Evolutionary conservation across 2,797 vertebrate species (phyloP).

Genomic region (Selene dorsalis): DNA sequence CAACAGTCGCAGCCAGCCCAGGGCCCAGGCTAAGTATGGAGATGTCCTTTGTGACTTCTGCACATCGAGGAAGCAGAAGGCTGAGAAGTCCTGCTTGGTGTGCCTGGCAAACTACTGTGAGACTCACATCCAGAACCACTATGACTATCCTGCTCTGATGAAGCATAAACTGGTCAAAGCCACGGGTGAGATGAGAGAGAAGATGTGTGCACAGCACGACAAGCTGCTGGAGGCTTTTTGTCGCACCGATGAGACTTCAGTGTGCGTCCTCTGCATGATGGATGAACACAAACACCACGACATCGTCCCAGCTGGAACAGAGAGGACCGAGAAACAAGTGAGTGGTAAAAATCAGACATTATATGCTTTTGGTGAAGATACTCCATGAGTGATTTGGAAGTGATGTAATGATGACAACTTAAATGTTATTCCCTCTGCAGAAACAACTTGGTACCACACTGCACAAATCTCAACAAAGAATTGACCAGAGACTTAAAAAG

Average conservation of each 20-base stretch:
- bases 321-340: conserved; percentile 89
- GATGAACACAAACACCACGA: conserved; percentile 90
- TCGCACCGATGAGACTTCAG: conserved; percentile 84
- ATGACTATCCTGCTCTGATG: conserved; percentile 90
- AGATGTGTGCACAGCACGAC: conserved; percentile 90
- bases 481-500: conserved; percentile 84
- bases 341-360: conserved; percentile 46
- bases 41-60: conserved; percentile 92
- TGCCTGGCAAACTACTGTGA: conserved; percentile 94
- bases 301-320: conserved; percentile 82
- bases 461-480: conserved; percentile 83
- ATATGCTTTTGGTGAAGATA: conserved; percentile 3
- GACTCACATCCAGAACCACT: conserved; percentile 90
- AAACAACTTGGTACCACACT: conserved; percentile 83
- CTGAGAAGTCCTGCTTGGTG: conserved; percentile 92
- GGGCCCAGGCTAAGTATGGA: conserved; percentile 36
- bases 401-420: neutral
- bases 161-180: conserved; percentile 92
- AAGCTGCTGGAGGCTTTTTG: conserved; percentile 94
- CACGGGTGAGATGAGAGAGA: conserved; percentile 86
- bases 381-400: neutral
- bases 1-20: conserved; percentile 59
- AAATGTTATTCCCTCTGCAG: conserved; percentile 55
- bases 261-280: conserved; percentile 93
- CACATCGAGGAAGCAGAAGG: conserved; percentile 82